Conservation (phyloP, 2,797 vertebrate genomes). For the Platalea minor region DNA sequence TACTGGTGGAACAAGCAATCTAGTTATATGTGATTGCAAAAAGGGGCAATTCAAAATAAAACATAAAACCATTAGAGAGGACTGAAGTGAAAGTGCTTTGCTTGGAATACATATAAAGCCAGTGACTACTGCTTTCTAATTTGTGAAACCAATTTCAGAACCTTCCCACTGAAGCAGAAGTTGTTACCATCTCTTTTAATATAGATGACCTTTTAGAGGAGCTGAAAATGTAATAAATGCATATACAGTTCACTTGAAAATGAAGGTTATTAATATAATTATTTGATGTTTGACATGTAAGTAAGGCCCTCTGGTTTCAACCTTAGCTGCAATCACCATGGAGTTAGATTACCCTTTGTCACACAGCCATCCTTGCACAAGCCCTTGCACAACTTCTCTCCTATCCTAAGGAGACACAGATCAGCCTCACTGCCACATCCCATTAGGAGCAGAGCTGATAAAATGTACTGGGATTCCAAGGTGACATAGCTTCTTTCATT, state of each 20-base stretch:
- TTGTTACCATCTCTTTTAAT: not conserved
- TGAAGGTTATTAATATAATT: not conserved
- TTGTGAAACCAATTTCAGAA: not conserved
- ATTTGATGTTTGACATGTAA: not conserved
- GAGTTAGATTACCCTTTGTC: not conserved
- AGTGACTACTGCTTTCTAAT: not conserved
- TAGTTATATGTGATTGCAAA: not conserved
- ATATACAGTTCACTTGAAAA: not conserved
- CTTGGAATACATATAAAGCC: not conserved
- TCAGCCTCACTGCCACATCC: conserved; percentile 31
- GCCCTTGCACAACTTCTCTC: not conserved
- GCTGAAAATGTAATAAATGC: not conserved
- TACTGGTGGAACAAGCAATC: not conserved
- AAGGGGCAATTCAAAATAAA: not conserved
- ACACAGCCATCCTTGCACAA: not conserved
- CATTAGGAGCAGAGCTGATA: conserved; percentile 35
- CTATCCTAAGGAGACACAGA: not conserved
- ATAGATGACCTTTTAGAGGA: not conserved
- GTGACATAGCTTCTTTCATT: conserved; percentile 29
- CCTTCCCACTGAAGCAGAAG: not conserved
- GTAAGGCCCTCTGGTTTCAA: not conserved
- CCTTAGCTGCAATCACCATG: not conserved
- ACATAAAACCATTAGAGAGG: not conserved
- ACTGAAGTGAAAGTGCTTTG: not conserved
- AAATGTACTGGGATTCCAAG: conserved; percentile 34